Evolutionary conservation across 2,888 invertebrate genomes (phyloP).

Genomic region (Nemotelus nigrinus): DNA sequence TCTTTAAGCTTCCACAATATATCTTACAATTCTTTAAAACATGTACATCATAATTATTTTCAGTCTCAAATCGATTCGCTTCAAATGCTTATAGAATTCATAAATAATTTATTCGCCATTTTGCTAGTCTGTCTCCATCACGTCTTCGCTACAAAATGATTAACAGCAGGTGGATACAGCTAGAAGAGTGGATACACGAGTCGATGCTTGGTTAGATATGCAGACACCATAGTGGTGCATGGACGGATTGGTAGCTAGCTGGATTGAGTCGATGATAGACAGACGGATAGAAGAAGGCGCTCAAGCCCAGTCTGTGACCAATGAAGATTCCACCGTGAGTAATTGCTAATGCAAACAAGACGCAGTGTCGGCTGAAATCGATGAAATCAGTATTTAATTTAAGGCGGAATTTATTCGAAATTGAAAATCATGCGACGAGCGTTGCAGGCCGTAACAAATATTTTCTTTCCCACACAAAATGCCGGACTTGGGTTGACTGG

Average conservation of each 20-base stretch:
- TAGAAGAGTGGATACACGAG: neutral
- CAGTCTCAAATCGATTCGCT: constrained; percentile 37
- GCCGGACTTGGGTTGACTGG: neutral
- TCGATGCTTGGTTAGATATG: no score
- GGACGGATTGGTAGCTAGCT: neutral
- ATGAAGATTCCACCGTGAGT: neutral
- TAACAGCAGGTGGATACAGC: constrained; percentile 24
- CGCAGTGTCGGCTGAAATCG: constrained; percentile 14
- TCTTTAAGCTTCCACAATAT: neutral
- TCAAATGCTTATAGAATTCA: constrained; percentile 31
- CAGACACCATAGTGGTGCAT: neutral
- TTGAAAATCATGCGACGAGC: neutral
- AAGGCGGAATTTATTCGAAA: constrained; percentile 15
- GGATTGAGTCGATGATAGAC: neutral
- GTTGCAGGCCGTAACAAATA: constrained; percentile 4
- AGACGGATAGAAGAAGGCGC: no score
- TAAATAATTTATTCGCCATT: constrained; percentile 35
- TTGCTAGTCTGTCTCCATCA: constrained; percentile 35
- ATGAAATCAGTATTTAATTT: constrained; percentile 4
- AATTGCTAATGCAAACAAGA: constrained; percentile 41
- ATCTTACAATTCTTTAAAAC: neutral
- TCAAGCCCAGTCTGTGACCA: neutral
- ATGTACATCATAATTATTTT: constrained; percentile 43
- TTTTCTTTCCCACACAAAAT: constrained; percentile 17
- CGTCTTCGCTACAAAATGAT: constrained; percentile 30